phyloP scores from a whole-genome alignment of 92 coral and sea anemone species.

The Isaurus tuberculatus region DNA sequence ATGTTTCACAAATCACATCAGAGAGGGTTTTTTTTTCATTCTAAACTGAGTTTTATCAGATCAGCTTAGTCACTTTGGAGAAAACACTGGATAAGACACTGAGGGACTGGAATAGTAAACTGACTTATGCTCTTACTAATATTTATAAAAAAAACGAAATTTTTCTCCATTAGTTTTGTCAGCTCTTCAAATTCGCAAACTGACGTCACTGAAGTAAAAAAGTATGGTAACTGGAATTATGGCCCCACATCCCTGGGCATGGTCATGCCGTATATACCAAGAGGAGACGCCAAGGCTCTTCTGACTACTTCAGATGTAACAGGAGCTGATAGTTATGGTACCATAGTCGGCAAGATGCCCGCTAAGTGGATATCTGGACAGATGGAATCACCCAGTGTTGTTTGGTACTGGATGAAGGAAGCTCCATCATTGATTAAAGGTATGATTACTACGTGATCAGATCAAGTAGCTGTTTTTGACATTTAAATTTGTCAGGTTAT shows the following conservation, averaged over 20 bases:
- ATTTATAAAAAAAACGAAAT: not conserved
- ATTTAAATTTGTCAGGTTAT: too few species aligned
- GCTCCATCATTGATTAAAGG: constrained; percentile 81
- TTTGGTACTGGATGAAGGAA: constrained; percentile 98
- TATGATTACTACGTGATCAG: not conserved
- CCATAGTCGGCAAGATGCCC: constrained; percentile 70
- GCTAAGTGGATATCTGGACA: constrained; percentile 84
- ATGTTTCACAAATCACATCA: too few species aligned
- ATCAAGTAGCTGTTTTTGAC: not conserved
- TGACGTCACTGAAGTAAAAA: constrained; percentile 69
- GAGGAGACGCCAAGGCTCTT: constrained; percentile 66
- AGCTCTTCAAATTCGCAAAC: constrained; percentile 60
- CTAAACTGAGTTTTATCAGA: too few species aligned
- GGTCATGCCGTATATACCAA: constrained; percentile 87
- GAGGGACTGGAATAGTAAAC: too few species aligned
- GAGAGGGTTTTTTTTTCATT: too few species aligned
- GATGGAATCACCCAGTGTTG: constrained; percentile 78
- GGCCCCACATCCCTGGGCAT: constrained; percentile 78
- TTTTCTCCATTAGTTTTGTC: constrained; percentile 42
- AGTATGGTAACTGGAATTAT: constrained; percentile 85
- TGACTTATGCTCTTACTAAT: not conserved
- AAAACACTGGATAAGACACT: too few species aligned
- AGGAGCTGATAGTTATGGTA: constrained; percentile 79
- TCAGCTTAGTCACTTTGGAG: too few species aligned
- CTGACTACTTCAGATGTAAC: constrained; percentile 85